These are phyloP conservation scores for Triops cancriformis DNA, from an alignment of 1,140 invertebrate genomes.

Conservation along the genomic window DNA sequence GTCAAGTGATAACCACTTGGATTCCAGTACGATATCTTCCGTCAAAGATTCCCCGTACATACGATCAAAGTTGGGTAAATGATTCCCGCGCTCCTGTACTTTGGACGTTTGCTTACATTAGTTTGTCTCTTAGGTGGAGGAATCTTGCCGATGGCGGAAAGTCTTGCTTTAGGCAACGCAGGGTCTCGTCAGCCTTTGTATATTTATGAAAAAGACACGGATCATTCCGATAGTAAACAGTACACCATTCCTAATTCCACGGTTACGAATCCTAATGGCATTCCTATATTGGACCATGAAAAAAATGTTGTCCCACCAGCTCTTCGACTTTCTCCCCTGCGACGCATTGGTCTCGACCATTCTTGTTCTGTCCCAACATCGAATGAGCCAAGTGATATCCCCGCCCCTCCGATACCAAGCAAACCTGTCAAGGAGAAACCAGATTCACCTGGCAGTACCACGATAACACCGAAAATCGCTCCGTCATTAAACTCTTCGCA, in stretches of 20 bases:
- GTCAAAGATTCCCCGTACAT: neutral
- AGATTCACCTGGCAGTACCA: neutral
- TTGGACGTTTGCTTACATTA: neutral
- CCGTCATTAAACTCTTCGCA: neutral
- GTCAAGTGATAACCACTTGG: constrained; percentile 29
- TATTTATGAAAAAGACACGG: constrained; percentile 60
- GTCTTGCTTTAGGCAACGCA: constrained; percentile 24
- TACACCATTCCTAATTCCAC: constrained; percentile 6
- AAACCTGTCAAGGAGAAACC: neutral
- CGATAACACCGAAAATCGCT: neutral
- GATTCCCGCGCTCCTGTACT: neutral
- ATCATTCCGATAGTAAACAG: constrained; percentile 32
- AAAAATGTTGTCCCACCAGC: constrained; percentile 22
- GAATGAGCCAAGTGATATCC: constrained; percentile 18
- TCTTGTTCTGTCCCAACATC: constrained; percentile 22
- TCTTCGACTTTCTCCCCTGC: constrained; percentile 28
- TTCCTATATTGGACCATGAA: neutral
- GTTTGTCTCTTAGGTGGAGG: neutral
- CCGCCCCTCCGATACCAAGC: neutral
- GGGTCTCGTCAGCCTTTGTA: constrained; percentile 54
- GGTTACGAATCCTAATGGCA: neutral
- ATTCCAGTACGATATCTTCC: constrained; percentile 28
- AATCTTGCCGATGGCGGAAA: neutral
- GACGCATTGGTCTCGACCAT: constrained; percentile 29
- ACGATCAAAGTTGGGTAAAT: neutral